Evolutionary conservation across 2,113 vertebrate species (phyloP), one percentile per base, ranked within the genome.

Genomic region (Peromyscus maniculatus): DNA sequence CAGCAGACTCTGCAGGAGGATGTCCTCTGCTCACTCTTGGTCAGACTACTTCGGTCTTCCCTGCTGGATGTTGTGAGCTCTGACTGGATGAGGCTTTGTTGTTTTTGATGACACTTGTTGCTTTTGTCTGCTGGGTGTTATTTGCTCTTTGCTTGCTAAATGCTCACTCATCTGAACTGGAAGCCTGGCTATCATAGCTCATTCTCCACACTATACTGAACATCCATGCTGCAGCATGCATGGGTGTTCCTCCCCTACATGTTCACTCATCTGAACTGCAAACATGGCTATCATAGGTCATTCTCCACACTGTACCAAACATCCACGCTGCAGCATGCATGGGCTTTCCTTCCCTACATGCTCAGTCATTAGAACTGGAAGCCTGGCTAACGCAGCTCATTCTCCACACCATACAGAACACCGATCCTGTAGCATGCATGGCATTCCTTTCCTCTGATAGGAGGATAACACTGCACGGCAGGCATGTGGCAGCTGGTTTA

Each of bases 381-480:
- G 5, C 21, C 12, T 5, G 28, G 62, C 82, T 28, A 46, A 5
- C n/a, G 11, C 3, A 66, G 62, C 15, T 46, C 39, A 67, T 13
- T 36, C 26, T 67, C 9, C 16, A 80, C 28, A 49, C 39, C 64
- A n/a, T 49, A 46, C 43, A 13, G 28, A 67, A 49, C 64, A 67
- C 7, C 43, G 5, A 19, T 19, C 9, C 3, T 13, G 2, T 3
- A 46, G 49, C 52, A 26, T 12, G 5, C 21, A 39, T 15, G 75
- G 62, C 39, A 21, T 46, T 52, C 75, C 43, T 90, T 64, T 8
- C 26, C 26, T 62, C 74, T 33, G 19, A 90, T 49, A 75, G 89
- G 3, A 4, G 10, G 74, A 3, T 8, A 69, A 59, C 21, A 52
- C 0, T 6, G n/a, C 39, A 43, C 0, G 9, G 43, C 7, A n/a